Evolutionary conservation across 2,888 invertebrate species (phyloP).

Genomic region (Leptinotarsa peninsularis): DNA sequence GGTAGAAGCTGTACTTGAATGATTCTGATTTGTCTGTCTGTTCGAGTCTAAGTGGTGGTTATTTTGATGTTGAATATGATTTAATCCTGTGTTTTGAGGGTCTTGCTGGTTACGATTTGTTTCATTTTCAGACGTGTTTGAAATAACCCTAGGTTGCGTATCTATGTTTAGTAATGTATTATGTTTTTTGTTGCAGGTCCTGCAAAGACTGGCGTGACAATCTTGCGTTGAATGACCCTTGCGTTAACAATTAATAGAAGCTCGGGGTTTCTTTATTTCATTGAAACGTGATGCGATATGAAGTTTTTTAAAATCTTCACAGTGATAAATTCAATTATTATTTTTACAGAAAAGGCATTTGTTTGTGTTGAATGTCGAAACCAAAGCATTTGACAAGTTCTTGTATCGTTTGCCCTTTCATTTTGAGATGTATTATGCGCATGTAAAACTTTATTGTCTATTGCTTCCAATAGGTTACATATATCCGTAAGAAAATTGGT

Average conservation of each 20-base stretch:
- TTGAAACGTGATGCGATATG: no score
- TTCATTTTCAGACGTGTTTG: no score
- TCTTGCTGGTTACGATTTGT: no score
- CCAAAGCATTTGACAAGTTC: background rate
- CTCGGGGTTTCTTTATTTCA: no score
- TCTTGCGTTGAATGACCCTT: conserved; percentile 8
- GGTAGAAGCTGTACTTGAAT: background rate
- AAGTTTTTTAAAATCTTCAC: no score
- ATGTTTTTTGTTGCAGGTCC: conserved; percentile 25
- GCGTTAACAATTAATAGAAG: conserved; percentile 4
- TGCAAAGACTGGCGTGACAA: conserved; percentile 13
- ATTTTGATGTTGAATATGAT: no score
- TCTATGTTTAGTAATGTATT: conserved; percentile 22
- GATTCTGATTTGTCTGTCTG: background rate
- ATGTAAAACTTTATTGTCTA: conserved; percentile 17
- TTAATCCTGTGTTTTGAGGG: no score
- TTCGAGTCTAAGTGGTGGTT: no score
- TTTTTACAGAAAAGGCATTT: no score
- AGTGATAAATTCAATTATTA: no score
- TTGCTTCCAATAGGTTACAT: conserved; percentile 25
- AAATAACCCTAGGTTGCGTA: no score
- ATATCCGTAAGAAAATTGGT: conserved; percentile 16
- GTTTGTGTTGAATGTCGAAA: background rate
- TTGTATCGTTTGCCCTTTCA: conserved; percentile 6
- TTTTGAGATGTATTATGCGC: background rate